A percentile compares a stretch with the other conserved stretches of the same genome.
Conservation (phyloP, 2,113 vertebrate species). For the Halcyon malimbica region DNA sequence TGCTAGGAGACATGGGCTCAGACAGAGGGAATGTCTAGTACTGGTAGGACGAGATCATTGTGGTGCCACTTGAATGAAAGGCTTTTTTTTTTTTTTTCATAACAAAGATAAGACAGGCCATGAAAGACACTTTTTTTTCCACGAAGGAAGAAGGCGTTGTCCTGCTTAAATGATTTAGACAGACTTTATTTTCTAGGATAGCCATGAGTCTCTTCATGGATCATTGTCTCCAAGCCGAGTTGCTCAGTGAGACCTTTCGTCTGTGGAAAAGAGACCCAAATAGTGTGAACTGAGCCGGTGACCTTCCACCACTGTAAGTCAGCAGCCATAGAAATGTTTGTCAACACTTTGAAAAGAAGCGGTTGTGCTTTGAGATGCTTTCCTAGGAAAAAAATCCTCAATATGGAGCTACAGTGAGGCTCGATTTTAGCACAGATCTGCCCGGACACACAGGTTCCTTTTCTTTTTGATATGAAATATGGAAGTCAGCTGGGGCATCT, state of each 20-base stretch:
- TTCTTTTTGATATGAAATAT: neutral
- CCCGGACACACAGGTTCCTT: neutral
- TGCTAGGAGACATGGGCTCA: slow-evolving; percentile 38
- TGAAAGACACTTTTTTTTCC: slow-evolving; percentile 29
- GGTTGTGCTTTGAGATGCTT: neutral
- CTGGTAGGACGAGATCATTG: slow-evolving; percentile 43
- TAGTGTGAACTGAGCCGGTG: neutral
- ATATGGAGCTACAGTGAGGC: neutral
- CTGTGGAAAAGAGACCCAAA: neutral
- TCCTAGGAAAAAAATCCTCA: neutral
- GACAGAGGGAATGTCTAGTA: slow-evolving; percentile 28
- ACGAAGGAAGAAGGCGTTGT: slow-evolving; percentile 14
- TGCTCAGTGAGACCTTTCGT: slow-evolving; percentile 6
- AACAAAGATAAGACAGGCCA: slow-evolving; percentile 31
- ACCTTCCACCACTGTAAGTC: slow-evolving; percentile 22
- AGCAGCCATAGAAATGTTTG: slow-evolving; percentile 41
- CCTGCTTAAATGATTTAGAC: slow-evolving; percentile 40
- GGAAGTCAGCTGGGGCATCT: neutral
- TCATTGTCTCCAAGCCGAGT: neutral
- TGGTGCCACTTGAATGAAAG: slow-evolving; percentile 32
- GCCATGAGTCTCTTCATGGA: neutral
- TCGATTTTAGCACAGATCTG: neutral
- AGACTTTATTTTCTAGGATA: slow-evolving; percentile 55
- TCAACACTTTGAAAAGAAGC: neutral
- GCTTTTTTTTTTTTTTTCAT: neutral